A percentile compares a stretch with the other conserved stretches of the same genome.
Evolutionary conservation across 2,797 vertebrate genomes (phyloP).

Genomic region (Orientallactaga sibirica): DNA sequence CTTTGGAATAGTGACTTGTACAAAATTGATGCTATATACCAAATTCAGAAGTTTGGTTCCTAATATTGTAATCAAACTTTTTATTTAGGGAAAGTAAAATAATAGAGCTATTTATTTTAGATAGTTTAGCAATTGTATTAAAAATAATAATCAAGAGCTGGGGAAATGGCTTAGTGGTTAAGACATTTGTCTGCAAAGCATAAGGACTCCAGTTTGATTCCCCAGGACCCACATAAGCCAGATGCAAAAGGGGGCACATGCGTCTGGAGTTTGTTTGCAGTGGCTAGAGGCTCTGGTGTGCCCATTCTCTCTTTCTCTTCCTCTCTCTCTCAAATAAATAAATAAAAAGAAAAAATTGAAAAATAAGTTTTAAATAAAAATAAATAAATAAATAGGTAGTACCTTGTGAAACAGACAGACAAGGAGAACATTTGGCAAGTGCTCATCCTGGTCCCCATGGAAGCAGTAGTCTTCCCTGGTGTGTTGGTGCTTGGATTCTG

Average conservation of each 20-base stretch:
- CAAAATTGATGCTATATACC: slow-evolving; percentile 76
- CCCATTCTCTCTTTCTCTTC: too few relatives aligned
- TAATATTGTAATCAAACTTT: slow-evolving; percentile 75
- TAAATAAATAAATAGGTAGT: too few relatives aligned
- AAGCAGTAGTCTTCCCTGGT: neutral
- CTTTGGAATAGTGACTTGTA: slow-evolving; percentile 82
- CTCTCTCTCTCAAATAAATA: too few relatives aligned
- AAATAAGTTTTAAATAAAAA: too few relatives aligned
- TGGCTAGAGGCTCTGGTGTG: too few relatives aligned
- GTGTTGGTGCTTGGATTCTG: neutral
- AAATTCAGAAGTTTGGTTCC: slow-evolving; percentile 65
- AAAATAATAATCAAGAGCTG: neutral
- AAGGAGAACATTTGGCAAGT: neutral
- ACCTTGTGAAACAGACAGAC: neutral
- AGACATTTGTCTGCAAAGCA: too few relatives aligned
- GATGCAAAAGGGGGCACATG: too few relatives aligned
- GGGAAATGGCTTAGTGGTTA: too few relatives aligned
- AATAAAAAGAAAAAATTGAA: neutral
- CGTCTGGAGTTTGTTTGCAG: too few relatives aligned
- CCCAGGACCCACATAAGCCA: too few relatives aligned
- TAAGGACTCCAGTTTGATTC: too few relatives aligned
- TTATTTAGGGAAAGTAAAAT: neutral
- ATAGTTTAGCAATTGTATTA: slow-evolving; percentile 46
- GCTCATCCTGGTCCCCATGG: neutral
- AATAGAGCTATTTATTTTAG: slow-evolving; percentile 60